Base-by-base conservation (phyloP, 2,797 vertebrate species). In the Cichlasoma orientale region DNA sequence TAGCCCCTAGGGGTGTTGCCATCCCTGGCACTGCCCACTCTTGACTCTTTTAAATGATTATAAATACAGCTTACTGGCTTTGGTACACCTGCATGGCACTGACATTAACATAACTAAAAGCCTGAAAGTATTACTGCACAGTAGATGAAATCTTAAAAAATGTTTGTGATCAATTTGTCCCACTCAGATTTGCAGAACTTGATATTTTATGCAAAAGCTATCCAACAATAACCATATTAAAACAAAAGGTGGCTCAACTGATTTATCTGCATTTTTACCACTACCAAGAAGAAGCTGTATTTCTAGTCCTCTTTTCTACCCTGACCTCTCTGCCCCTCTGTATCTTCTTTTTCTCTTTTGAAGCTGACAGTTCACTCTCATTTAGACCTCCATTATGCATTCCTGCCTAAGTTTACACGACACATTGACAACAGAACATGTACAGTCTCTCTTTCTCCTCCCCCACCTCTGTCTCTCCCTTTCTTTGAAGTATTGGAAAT, bases 331-430 rank as follows among this genome's bases (percentile, higher is more conserved):
- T 79, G 83, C 82, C 82, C 90, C 77, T 82, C 83, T 78, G 79
- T 80, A 77, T 87, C 87, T 78, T 74, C 72, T 56, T 82, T 77
- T 86, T 81, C 80, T 75, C 77, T 75, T 77, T 82, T 89, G 88
- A 86, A 88, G 90, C 89, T 95, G 93, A 95, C 93, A 94, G 90
- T 92, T 93, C 85, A 91, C 88, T 93, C 93, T 94, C 93, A 91
- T 94, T 93, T 92, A 92, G 82, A 91, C 86, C 86, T 93, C 90
- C 82, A 94, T 94, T 94, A 92, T 93, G 89, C 90, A 94, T 93
- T 90, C 92, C 83, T 88, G 78, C 82, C 89, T 90, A 92, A 85
- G 86, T 93, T 93, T 94, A 93, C 93, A 92, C 92, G 92, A 95
- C 94, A 94, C 90, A 89, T 91, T 92, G 93, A 94, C 93, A 93